Evolutionary conservation across 2,888 invertebrate genomes (phyloP), one percentile per base, ranked within the genome.

Genomic region (Himalopsyche anomala): DNA sequence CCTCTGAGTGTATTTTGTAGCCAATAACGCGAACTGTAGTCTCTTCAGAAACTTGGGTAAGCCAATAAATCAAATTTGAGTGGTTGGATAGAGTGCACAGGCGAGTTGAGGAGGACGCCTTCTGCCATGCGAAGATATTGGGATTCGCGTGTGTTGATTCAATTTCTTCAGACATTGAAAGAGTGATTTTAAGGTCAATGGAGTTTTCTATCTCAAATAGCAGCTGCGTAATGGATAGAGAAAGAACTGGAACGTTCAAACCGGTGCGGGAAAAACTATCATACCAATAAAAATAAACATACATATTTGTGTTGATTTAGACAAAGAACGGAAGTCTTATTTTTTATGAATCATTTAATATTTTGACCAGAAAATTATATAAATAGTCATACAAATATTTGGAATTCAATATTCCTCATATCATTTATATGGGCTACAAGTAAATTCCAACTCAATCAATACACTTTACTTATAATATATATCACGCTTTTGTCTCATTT

Each of bases 31-130:
- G 69, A 51, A 82, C 81, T 74, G 82, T 28, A 28, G 42, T 80
- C 80, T n/a, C 80, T 74, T 36, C 62, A 45, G 85, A 83, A 51
- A 51, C 51, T 86, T 86, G 84, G 81, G 62, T 86, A 86, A 86
- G 81, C 84, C 86, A 86, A 86, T 86, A 86, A 86, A 86, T 86
- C 84, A 81, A 81, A 45, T 80, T 83, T 84, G 81, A 80, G 84
- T 80, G 81, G 82, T 36, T 28, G 55, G 62, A 62, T 62, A 62
- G 62, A 62, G 62, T 62, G 62, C 62, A 62, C 62, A 62, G 19
- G 62, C 62, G 62, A 62, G 62, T 28, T n/a, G 62, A n/a, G 62
- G 62, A 62, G n/a, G 62, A 28, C 9, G 28, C 28, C 62, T 62
- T 62, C 62, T 62, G 62, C 28, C 62, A 62, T 28, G 62, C 62